Evolutionary conservation across 2,113 vertebrate species (phyloP), one percentile per base, ranked within the genome.

Genomic region (Larimichthys crocea): DNA sequence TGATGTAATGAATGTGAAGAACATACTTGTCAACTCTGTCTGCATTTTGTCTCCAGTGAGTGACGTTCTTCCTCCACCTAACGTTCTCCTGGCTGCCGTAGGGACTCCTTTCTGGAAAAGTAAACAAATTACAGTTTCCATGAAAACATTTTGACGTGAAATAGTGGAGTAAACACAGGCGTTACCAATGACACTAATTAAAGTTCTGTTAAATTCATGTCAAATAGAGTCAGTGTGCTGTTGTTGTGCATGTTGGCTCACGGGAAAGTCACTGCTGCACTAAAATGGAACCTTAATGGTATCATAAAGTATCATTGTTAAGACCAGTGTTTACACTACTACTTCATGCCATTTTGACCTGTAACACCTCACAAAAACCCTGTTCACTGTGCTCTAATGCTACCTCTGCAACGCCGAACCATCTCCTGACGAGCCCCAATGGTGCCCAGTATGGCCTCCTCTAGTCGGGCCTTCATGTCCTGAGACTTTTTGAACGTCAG

Each of bases 401-500:
- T 35, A 97, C 97, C 97, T 89, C 97, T 92, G 81, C 96, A 96
- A 75, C 97, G 96, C 0, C 97, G 96, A 69, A 98, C 97, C 97
- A 98, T 98, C 92, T 98, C 97, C 74, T 97, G 97, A 1, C 97
- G 95, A 0, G 97, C 97, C 4, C 97, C 97, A 0, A 97, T 96
- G 52, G 96, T 97, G 15, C 97, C 97, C 65, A 98, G 90, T 29
- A 98, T 97, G 88, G 97, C 97, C 83, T 98, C 97, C 84, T 98
- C 97, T 44, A 98, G 94, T 2, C 97, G 94, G 0, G 97, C 97
- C 80, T 97, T 98, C 97, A 98, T 98, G 88, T 98, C 97, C 84
- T 97, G 96, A 1, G 97, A 98, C 91, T 98, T 98, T 91, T 97
- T 97, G 91, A 98, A 98, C 0, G 97, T 97, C 83, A 98, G 91